Base-by-base conservation (phyloP, 2,797 vertebrate genomes). In the Xerus rutilus region DNA sequence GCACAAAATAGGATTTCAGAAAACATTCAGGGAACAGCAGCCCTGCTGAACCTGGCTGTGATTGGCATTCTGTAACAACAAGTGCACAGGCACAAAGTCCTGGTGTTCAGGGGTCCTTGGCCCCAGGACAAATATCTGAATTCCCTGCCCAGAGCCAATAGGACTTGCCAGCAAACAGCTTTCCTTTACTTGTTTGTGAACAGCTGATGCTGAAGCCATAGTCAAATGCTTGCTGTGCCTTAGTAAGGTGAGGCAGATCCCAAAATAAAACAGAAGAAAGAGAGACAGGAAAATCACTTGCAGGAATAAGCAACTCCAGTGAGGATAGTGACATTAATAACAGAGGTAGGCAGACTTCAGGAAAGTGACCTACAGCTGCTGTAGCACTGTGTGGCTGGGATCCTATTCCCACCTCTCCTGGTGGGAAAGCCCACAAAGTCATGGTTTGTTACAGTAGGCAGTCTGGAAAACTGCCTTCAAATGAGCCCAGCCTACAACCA, bases 271-370 rank as follows among this genome's bases (percentile, higher is more conserved):
- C 70, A 95, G 70, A 64, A 96, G 39, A 95, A 79, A 86, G 70
- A 86, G 70, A 97, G 77, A 94, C 84, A 96, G 94, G 77, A 96
- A 98, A 97, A 97, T 94, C 95, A 97, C 87, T 98, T 97, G 96
- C 76, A 97, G 96, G 96, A 98, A 97, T 87, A 97, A 96, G 91
- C 7, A 4, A 85, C 91, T 96, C 73, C 81, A 94, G 89, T 45
- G 32, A 96, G 69, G 70, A 93, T 91, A 74, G 84, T 97, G 91
- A 96, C 89, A 90, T 73, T 89, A 96, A 77, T 93, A 94, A 93
- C 52, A 92, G 45, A 93, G 87, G 76, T 32, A 78, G 43, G 52
- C 54, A 79, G 43, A 79, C 77, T 88, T 95, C 32, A 91, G 47
- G 20, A 92, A 54, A 84, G 70, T 88, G 77, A 62, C 81, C 84